Evolutionary conservation across 2,888 invertebrate genomes (phyloP).

Genomic region (Anodontia alba): DNA sequence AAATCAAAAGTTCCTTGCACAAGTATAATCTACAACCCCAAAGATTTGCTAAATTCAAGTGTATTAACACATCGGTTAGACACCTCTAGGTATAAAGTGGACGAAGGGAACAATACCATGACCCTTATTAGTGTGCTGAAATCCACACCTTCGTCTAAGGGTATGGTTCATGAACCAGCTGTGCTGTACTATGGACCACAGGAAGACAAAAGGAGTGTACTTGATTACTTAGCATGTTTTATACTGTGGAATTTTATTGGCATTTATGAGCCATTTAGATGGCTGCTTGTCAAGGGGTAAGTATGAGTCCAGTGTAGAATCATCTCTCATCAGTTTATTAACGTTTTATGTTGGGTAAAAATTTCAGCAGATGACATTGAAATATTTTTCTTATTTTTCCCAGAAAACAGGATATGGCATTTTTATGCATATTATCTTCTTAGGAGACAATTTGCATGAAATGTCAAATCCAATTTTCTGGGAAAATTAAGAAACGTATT

Average conservation of each 20-base stretch:
- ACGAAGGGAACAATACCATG: not conserved
- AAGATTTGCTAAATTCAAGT: conserved; percentile 60
- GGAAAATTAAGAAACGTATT: too few species aligned
- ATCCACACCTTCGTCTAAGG: not conserved
- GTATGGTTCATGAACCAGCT: not conserved
- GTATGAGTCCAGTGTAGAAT: too few species aligned
- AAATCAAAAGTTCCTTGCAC: conserved; percentile 41
- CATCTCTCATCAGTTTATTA: too few species aligned
- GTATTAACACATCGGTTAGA: conserved; percentile 25
- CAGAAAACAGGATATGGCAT: too few species aligned
- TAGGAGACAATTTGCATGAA: too few species aligned
- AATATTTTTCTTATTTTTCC: too few species aligned
- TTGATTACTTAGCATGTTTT: not conserved
- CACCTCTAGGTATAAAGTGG: not conserved
- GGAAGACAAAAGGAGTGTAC: not conserved
- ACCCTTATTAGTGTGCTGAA: not conserved
- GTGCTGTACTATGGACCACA: not conserved
- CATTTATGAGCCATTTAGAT: not conserved
- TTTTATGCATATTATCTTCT: too few species aligned
- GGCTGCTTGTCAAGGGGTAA: not conserved
- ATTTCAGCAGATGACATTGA: too few species aligned
- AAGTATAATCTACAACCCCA: conserved; percentile 63
- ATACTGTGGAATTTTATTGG: not conserved
- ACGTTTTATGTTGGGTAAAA: too few species aligned
- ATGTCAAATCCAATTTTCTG: too few species aligned